A percentile compares a stretch with the other conserved stretches of the same genome.
phyloP scores from a whole-genome alignment of 2,797 vertebrate genomes.

The Triplophysa yarkandensis region DNA sequence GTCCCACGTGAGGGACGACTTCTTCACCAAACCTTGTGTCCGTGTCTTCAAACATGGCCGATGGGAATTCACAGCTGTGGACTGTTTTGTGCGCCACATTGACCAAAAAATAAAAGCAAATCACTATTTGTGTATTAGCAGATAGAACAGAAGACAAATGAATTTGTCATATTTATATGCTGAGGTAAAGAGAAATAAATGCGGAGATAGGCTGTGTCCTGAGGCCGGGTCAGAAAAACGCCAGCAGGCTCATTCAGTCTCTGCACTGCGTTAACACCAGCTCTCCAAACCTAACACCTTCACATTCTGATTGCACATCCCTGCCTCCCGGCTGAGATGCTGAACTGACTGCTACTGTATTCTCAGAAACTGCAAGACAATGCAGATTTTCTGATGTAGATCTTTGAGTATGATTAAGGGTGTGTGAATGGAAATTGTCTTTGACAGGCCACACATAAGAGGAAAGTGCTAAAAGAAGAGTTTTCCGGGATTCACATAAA shows the following conservation, averaged over 20 bases:
- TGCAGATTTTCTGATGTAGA: not conserved
- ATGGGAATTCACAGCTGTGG: constrained; percentile 43
- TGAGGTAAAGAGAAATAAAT: constrained; percentile 49
- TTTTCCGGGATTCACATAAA: not conserved
- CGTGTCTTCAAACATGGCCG: constrained; percentile 35
- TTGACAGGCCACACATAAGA: not conserved
- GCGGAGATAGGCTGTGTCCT: constrained; percentile 56
- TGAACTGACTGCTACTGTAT: not conserved
- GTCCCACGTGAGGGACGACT: constrained; percentile 52
- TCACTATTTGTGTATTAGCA: constrained; percentile 50
- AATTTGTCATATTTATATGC: constrained; percentile 53
- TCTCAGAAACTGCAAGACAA: not conserved
- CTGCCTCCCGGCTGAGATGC: not conserved
- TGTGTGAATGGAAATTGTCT: not conserved
- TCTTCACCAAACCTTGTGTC: constrained; percentile 38
- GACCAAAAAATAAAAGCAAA: constrained; percentile 12
- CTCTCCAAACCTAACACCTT: constrained; percentile 60
- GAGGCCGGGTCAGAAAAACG: constrained; percentile 46
- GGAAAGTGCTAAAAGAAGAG: not conserved
- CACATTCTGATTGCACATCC: not conserved
- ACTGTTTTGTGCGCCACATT: constrained; percentile 11
- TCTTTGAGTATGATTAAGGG: not conserved
- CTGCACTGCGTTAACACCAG: constrained; percentile 45
- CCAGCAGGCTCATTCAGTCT: constrained; percentile 56
- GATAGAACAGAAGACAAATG: constrained; percentile 54